Base-by-base conservation (phyloP, 2,113 vertebrate genomes). In the Calidris pugnax region DNA sequence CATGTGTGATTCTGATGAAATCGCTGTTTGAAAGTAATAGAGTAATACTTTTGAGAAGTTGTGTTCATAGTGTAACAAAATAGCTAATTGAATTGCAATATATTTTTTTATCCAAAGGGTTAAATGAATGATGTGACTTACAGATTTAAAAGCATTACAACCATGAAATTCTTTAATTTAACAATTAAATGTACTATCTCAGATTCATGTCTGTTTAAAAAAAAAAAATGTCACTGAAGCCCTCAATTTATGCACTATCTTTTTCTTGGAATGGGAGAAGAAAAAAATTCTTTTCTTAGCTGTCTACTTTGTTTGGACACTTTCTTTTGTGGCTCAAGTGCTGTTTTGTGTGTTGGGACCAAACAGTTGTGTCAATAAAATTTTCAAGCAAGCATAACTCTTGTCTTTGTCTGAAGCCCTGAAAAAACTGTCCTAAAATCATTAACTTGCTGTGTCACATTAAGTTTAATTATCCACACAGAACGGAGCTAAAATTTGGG, bases 301-400 rank as follows among this genome's bases (percentile, higher is more conserved):
- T 95, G 95, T 98, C 96, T 97, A 93, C 96, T 98, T 98, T 97
- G 94, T 98, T 98, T 96, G 94, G 97, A 97, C 97, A 98, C 96
- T 97, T 97, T 94, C 79, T 96, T 97, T 97, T 98, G 97, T 98
- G 98, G 95, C 97, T 98, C 96, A 98, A 98, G 97, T 98, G 98
- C 97, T 98, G 97, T 98, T 98, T 98, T 98, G 98, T 98, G 98
- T 98, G 98, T 99, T 98, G 98, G 98, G 99, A 99, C 99, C 98
- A 99, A 99, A 98, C 98, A 94, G 98, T 98, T 98, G 97, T 98
- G 97, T 99, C 98, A 99, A 99, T 99, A 99, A 99, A 99, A 97
- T 98, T 99, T 98, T 98, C 95, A 97, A 98, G 99, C 99, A 98
- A 99, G 99, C 98, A 99, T 98, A 94, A 94, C 26, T 74, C 48